These are phyloP conservation scores for Plestiodon gilberti DNA, from an alignment of 2,113 vertebrate species.

Conservation along the genomic window DNA sequence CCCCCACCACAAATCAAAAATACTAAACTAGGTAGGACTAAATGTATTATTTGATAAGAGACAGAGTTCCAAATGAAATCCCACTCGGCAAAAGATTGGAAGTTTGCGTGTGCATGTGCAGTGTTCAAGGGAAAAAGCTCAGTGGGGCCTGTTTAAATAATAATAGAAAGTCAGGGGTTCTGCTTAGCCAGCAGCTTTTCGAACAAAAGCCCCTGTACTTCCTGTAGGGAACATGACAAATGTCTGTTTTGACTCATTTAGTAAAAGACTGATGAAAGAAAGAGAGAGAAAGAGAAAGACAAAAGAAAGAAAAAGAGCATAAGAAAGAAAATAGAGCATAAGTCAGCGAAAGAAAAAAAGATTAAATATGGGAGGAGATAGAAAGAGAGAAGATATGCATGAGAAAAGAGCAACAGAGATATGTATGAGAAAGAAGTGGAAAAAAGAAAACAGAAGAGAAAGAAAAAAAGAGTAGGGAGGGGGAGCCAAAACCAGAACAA, in stretches of 20 bases:
- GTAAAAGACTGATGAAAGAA: conserved; percentile 57
- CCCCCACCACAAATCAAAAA: background rate
- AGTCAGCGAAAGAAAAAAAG: background rate
- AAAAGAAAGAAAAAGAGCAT: conserved; percentile 10
- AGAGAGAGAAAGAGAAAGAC: conserved; percentile 6
- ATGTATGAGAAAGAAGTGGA: background rate
- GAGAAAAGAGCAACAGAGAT: background rate
- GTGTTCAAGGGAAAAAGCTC: conserved; percentile 55
- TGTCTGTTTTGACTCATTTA: conserved; percentile 71
- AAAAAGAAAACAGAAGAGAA: background rate
- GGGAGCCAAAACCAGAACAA: background rate
- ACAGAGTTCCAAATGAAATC: background rate
- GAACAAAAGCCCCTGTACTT: conserved; percentile 85
- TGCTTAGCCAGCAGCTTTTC: conserved; percentile 84
- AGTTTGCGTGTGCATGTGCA: background rate
- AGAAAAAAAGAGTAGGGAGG: background rate
- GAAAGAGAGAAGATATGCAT: background rate
- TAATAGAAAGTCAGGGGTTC: conserved; percentile 83
- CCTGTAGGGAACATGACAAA: conserved; percentile 82
- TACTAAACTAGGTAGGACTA: background rate
- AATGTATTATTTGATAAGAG: conserved; percentile 5
- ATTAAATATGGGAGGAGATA: conserved; percentile 8
- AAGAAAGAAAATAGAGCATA: conserved; percentile 18
- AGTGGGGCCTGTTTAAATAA: conserved; percentile 79
- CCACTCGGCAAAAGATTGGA: background rate